Evolutionary conservation across 2,797 vertebrate species (phyloP).

Genomic region (Ctenopoma kingsleyae): DNA sequence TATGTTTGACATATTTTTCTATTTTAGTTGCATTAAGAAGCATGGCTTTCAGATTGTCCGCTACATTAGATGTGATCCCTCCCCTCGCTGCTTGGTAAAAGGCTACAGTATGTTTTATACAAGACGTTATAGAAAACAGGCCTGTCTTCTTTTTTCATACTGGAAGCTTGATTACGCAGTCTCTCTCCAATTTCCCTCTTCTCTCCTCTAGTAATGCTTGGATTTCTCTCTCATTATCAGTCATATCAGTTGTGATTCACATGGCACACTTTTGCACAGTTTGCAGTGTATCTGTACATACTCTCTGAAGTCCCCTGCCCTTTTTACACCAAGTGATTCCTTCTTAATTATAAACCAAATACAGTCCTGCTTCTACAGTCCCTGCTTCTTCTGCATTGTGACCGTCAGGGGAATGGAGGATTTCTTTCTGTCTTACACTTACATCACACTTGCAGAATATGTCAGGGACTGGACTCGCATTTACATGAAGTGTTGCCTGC

Average conservation of each 20-base stretch:
- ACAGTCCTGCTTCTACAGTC: constrained; percentile 25
- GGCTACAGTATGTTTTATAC: constrained; percentile 26
- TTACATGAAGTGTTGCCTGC: constrained; percentile 38
- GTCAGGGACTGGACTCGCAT: constrained; percentile 58
- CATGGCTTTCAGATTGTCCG: constrained; percentile 28
- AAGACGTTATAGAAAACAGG: constrained; percentile 24
- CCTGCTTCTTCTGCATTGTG: constrained; percentile 29
- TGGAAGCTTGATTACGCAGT: constrained; percentile 20
- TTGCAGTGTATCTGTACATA: constrained; percentile 9
- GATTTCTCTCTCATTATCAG: constrained; percentile 24
- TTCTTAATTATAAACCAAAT: constrained; percentile 13
- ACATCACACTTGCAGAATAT: constrained; percentile 74
- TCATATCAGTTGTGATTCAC: constrained; percentile 42
- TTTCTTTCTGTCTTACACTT: constrained; percentile 67
- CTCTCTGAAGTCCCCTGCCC: constrained; percentile 60
- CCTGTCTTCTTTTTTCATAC: neutral
- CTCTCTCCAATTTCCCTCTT: constrained; percentile 13
- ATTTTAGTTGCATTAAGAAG: constrained; percentile 30
- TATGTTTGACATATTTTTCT: constrained; percentile 41
- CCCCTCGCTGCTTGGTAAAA: constrained; percentile 18
- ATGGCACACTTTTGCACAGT: constrained; percentile 17
- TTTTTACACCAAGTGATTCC: constrained; percentile 15
- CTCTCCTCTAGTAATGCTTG: neutral
- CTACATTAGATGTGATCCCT: constrained; percentile 28
- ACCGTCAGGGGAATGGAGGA: constrained; percentile 50